Base-by-base conservation (phyloP, 1,140 invertebrate species). In the Diploscapter pachys region DNA sequence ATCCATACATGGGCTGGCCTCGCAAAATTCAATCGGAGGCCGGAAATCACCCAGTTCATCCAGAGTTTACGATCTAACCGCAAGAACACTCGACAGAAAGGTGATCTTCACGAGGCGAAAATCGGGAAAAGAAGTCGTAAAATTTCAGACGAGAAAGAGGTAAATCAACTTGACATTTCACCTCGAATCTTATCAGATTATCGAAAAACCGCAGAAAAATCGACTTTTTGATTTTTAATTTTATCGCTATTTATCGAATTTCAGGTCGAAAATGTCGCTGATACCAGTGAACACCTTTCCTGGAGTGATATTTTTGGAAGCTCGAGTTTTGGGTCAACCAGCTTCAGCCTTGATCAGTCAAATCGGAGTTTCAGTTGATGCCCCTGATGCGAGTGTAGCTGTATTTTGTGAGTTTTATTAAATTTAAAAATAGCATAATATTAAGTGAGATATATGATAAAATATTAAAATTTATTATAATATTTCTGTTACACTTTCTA, bases 391-490 rank as follows among this genome's bases (percentile, higher is more conserved):
- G 13, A 69, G 65, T 51, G 64, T 74, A n/a, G 66, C 73, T 31
- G 73, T 74, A 11, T 74, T 74, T 50, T 74, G 73, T 74, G 54
- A 74, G 73, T 74, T 69, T 62, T 74, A 11, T 59, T 59, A 59
- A 59, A 59, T 59, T 59, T 31, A 59, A 59, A 59, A 11, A 59
- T 59, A 59, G 2, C 57, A 11, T 31, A 59, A 11, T 59, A 11
- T 59, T 31, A 59, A 2, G 31, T 2, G 9, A 11, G 57, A 59
- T 59, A 11, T 11, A 59, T 59, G 31, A 59, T 59, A 11, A 59
- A 31, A 59, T 59, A 31, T 11, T 31, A 59, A 59, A 59, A 59
- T 59, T 31, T 59, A 11, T 2, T 59, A 11, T 9, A 59, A 59
- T 59, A 31, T 59, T 59, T 59, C 9, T 59, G 9, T 59, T 59